A percentile compares a stretch with the other conserved stretches of the same genome.
Evolutionary conservation across 2,888 invertebrate genomes (phyloP).

Genomic region (Mimachlamys varia): DNA sequence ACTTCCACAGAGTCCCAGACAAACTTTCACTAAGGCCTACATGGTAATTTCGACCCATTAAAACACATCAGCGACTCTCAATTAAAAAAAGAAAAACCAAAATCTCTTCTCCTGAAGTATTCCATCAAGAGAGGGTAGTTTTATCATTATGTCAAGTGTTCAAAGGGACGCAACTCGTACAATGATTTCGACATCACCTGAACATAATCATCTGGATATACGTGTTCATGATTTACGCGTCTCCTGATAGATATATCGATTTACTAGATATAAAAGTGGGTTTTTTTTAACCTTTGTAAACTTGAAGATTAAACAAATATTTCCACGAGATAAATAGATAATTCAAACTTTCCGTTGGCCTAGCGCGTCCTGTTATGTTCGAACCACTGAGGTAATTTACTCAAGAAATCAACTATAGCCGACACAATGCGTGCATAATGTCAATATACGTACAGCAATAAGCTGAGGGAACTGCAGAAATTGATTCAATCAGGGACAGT

Average conservation of each 20-base stretch:
- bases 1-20: no score
- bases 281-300: neutral
- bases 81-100: no score
- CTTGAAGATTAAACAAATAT: neutral
- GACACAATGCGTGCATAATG: neutral
- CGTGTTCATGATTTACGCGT: neutral
- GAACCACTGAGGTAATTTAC: neutral
- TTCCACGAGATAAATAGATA: conserved; percentile 17
- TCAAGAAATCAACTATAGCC: neutral
- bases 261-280: neutral
- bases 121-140: no score
- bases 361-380: neutral
- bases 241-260: neutral
- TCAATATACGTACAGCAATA: neutral
- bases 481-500: neutral
- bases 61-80: no score
- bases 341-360: conserved; percentile 17
- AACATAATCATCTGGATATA: neutral
- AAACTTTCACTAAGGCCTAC: no score
- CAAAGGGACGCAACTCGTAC: neutral
- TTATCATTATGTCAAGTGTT: neutral
- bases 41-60: no score
- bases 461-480: neutral
- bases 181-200: neutral
- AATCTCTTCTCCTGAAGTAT: no score